Evolutionary conservation across 2,797 vertebrate genomes (phyloP), one percentile per base, ranked within the genome.

Genomic region (Rhinella marina): DNA sequence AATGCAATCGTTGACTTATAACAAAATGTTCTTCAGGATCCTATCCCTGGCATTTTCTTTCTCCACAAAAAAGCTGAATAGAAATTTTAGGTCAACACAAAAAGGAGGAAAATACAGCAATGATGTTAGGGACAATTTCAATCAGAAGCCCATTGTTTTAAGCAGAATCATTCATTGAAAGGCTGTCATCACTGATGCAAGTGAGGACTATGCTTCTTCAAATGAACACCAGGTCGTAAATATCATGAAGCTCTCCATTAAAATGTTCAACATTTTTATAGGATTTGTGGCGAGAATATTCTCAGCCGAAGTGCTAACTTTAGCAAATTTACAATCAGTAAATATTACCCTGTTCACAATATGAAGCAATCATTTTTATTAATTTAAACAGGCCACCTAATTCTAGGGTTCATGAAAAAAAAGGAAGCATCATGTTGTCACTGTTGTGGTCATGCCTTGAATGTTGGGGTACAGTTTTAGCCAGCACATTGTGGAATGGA

Each of bases 61-160:
- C 12, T 12, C 25, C 54, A 32, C 27, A 81, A 81, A 81, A 77
- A 70, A 84, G 54, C 72, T 61, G 82, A 88, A 88, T 80, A 88
- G 82, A 68, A 75, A 88, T 85, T 88, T 84, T 85, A 73, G 66
- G 87, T 88, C 82, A 88, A 88, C 85, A 73, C 54, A 81, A 8
- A 81, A 14, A 48, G 66, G 29, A 81, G 41, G 54, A 87, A 80
- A 84, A 85, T 50, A 59, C 61, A 68, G 27, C 77, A 32, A 78
- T 88, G 72, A 84, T 80, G 87, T 85, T 76, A 62, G 14, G 64
- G 81, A 85, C 54, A 50, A 81, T 88, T 85, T 81, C 56, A 88
- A 88, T 85, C 87, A 88, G 86, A 84, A 85, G 59, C 13, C 25
- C 68, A 88, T 88, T 88, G 76, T 88, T 59, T 85, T 81, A 57